Evolutionary conservation across 2,888 invertebrate species (phyloP).

Genomic region (Celastrina argiolus): DNA sequence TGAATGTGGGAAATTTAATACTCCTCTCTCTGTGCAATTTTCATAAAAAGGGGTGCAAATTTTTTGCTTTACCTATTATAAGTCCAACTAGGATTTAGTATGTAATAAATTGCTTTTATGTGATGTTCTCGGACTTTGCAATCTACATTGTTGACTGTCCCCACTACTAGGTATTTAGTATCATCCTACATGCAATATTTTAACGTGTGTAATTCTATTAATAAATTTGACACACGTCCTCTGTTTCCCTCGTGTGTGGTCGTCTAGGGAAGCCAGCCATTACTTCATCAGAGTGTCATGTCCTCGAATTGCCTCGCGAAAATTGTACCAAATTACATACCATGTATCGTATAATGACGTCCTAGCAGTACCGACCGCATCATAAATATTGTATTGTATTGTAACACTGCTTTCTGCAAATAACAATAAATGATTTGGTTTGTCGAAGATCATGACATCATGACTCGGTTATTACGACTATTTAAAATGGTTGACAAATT

Average conservation of each 20-base stretch:
- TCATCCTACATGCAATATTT: background rate
- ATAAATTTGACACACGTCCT: constrained; percentile 8
- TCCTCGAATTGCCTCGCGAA: constrained; percentile 41
- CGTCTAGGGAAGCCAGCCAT: constrained; percentile 56
- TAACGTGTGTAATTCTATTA: background rate
- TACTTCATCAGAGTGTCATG: constrained; percentile 56
- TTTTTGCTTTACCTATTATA: too few relatives aligned
- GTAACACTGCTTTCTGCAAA: too few relatives aligned
- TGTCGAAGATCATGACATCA: background rate
- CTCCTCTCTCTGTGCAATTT: too few relatives aligned
- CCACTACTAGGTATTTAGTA: background rate
- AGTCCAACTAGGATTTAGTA: too few relatives aligned
- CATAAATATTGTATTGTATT: too few relatives aligned
- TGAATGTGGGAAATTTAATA: too few relatives aligned
- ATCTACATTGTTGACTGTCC: too few relatives aligned
- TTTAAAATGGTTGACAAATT: background rate
- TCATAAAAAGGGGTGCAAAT: too few relatives aligned
- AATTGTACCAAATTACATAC: constrained; percentile 35
- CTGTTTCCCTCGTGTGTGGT: constrained; percentile 31
- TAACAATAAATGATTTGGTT: too few relatives aligned
- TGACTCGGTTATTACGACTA: background rate
- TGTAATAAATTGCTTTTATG: too few relatives aligned
- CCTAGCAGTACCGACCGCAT: background rate
- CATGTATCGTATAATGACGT: background rate
- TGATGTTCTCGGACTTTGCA: too few relatives aligned